Conservation (phyloP, 2,113 vertebrate genomes). For the Sterrhoptilus dennistouni region DNA sequence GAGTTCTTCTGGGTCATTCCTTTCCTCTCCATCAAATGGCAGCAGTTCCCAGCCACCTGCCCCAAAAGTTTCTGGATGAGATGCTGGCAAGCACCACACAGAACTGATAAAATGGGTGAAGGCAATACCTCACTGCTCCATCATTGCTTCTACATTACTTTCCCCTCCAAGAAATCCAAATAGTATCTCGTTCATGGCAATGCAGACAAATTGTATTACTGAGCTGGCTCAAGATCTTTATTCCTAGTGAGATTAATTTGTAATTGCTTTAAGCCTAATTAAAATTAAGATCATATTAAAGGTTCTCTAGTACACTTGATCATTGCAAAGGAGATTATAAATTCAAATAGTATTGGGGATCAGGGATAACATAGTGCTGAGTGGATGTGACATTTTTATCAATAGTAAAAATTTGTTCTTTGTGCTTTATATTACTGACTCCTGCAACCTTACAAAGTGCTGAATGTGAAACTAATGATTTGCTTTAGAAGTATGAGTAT, state of each 20-base stretch:
- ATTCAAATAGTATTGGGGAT: background rate
- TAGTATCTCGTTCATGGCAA: background rate
- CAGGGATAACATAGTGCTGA: background rate
- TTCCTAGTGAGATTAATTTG: constrained; percentile 48
- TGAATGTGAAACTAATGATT: background rate
- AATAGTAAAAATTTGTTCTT: constrained; percentile 12
- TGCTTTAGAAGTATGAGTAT: background rate
- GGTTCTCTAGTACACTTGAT: constrained; percentile 18
- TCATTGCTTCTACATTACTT: background rate
- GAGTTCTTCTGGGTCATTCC: background rate
- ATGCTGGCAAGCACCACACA: background rate
- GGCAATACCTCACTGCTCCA: background rate
- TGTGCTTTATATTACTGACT: background rate
- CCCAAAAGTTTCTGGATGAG: background rate
- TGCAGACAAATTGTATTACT: background rate
- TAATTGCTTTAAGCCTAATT: constrained; percentile 65
- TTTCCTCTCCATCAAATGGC: background rate
- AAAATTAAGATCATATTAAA: constrained; percentile 62
- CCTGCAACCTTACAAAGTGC: background rate
- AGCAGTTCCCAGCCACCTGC: background rate
- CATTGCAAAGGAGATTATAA: constrained; percentile 36
- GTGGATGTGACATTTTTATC: background rate
- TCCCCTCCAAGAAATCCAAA: background rate
- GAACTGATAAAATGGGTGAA: background rate
- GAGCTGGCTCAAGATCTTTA: constrained; percentile 22